phyloP scores from a whole-genome alignment of 2,888 invertebrate genomes.

The Cephus spinipes region DNA sequence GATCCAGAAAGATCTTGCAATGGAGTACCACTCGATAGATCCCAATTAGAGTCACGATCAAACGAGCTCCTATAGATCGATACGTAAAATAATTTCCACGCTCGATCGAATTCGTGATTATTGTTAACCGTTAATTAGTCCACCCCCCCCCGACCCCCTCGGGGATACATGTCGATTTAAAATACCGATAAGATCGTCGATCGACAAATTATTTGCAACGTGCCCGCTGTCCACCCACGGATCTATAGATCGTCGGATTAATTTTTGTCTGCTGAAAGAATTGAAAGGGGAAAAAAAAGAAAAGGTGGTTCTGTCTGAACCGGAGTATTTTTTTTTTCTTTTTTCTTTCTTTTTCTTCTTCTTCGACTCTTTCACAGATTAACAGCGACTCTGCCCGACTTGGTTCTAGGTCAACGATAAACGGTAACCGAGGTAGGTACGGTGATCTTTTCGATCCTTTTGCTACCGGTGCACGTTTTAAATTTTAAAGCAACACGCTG shows the following conservation, averaged over 20 bases:
- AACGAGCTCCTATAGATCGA: neutral
- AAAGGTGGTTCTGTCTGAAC: neutral
- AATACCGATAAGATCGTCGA: neutral
- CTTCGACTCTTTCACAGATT: neutral
- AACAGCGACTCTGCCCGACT: neutral
- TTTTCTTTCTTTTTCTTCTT: neutral
- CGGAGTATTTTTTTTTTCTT: neutral
- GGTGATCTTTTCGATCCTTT: neutral
- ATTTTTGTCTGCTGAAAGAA: neutral
- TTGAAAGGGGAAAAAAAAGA: neutral
- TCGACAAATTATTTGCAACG: neutral
- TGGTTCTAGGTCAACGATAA: neutral
- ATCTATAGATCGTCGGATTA: neutral
- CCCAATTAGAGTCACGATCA: neutral
- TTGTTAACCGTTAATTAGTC: neutral
- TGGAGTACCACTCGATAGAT: neutral
- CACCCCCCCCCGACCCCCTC: neutral
- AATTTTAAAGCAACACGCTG: neutral
- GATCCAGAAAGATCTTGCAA: too few relatives aligned
- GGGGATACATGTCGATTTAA: neutral
- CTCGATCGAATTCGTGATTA: neutral
- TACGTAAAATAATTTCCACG: neutral
- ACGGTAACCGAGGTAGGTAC: neutral
- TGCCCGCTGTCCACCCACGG: neutral
- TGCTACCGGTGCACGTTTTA: neutral